Conservation (phyloP, 92 coral and sea anemone species). For the Porites lobata region DNA sequence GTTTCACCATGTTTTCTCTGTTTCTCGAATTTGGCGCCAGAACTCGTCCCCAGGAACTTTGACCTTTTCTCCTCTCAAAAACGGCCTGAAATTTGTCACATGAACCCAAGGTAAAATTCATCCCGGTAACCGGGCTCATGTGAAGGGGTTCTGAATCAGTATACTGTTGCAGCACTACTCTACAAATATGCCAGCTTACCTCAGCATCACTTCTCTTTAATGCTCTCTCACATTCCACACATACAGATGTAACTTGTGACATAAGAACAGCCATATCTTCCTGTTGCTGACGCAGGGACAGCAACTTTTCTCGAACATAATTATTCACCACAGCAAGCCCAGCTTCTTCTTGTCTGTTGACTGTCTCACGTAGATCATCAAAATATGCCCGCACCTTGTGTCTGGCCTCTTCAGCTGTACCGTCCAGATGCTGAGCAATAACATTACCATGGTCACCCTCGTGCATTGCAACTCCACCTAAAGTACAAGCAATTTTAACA, state of each 20-base stretch:
- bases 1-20: too few relatives aligned
- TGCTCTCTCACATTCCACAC: conserved; percentile 94
- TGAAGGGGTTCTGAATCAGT: background rate
- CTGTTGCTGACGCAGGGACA: conserved; percentile 96
- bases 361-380: conserved; percentile 98
- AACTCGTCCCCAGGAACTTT: too few relatives aligned
- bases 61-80: too few relatives aligned
- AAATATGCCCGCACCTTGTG: conserved; percentile 91
- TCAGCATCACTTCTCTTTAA: conserved; percentile 95
- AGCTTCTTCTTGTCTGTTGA: conserved; percentile 97
- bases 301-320: conserved; percentile 92
- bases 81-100: too few relatives aligned
- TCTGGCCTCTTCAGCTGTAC: conserved; percentile 94
- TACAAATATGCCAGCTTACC: conserved; percentile 48
- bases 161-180: background rate
- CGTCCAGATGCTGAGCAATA: conserved; percentile 70
- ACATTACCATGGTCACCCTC: conserved; percentile 84
- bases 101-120: too few relatives aligned
- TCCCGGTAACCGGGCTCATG: too few relatives aligned
- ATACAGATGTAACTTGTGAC: conserved; percentile 93
- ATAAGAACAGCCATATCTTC: conserved; percentile 99
- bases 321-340: conserved; percentile 97
- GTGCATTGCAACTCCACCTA: conserved; percentile 82
- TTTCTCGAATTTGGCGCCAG: too few relatives aligned
- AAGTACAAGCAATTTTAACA: background rate